Conservation (phyloP, 2,888 invertebrate species). For the Rosalia funebris region DNA sequence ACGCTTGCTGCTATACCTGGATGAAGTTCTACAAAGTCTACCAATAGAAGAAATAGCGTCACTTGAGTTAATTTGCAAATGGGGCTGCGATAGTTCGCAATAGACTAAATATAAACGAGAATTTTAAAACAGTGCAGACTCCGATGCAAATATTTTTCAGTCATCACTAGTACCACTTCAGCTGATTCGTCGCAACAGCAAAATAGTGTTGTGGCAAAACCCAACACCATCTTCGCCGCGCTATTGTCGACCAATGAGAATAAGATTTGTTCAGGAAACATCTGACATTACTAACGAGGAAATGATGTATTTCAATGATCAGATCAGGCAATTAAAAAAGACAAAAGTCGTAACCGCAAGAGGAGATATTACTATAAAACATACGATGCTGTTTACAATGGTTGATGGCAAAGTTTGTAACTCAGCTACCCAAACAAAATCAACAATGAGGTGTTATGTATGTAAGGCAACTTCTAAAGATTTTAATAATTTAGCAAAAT, state of each 20-base stretch:
- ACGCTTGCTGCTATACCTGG: background rate
- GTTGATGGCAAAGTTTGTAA: conserved; percentile 52
- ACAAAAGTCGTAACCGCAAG: background rate
- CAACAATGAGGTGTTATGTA: conserved; percentile 40
- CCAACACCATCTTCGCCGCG: conserved; percentile 48
- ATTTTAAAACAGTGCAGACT: conserved; percentile 35
- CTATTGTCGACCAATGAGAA: conserved; percentile 48
- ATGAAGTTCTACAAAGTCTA: conserved; percentile 14
- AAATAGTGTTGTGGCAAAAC: conserved; percentile 53
- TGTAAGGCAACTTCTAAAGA: conserved; percentile 45
- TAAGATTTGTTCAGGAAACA: conserved; percentile 46
- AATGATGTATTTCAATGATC: conserved; percentile 38
- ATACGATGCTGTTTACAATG: conserved; percentile 40
- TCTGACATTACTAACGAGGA: conserved; percentile 47
- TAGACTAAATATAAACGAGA: conserved; percentile 47
- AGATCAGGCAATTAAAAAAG: background rate
- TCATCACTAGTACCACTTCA: background rate
- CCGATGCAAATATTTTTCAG: background rate
- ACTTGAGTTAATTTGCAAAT: conserved; percentile 28
- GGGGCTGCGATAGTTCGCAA: conserved; percentile 47
- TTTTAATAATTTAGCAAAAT: conserved; percentile 24
- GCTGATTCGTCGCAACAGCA: conserved; percentile 11
- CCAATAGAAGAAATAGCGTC: conserved; percentile 27
- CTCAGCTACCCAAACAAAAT: conserved; percentile 42
- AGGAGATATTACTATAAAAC: conserved; percentile 13